Conservation (phyloP, 2,797 vertebrate genomes). For the Aselliscus stoliczkanus region DNA sequence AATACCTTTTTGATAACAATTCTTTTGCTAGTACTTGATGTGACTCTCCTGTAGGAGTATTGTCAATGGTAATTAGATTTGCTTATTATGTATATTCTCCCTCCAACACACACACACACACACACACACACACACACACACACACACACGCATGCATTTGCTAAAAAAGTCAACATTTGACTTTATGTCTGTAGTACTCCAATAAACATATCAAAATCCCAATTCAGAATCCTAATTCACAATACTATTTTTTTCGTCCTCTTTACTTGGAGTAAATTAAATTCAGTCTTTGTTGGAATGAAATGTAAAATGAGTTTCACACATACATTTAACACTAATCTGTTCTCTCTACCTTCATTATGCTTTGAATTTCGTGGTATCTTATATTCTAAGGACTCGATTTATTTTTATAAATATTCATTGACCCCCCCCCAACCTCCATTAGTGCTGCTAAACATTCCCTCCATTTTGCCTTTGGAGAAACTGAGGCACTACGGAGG, state of each 20-base stretch:
- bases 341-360: slow-evolving; percentile 74
- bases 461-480: background rate
- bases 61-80: slow-evolving; percentile 40
- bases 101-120: background rate
- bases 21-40: background rate
- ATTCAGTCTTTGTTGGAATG: slow-evolving; percentile 74
- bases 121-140: background rate
- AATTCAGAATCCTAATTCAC: slow-evolving; percentile 64
- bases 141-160: background rate
- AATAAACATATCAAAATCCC: slow-evolving; percentile 68
- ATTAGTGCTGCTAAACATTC: background rate
- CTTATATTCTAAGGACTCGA: slow-evolving; percentile 57
- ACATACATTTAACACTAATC: slow-evolving; percentile 75
- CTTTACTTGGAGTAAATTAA: slow-evolving; percentile 66
- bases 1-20: slow-evolving; percentile 49
- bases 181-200: slow-evolving; percentile 62
- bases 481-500: slow-evolving; percentile 62
- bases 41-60: background rate
- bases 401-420: slow-evolving; percentile 73
- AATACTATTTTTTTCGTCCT: slow-evolving; percentile 44
- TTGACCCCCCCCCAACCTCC: background rate
- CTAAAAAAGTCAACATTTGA: slow-evolving; percentile 57
- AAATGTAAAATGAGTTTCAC: slow-evolving; percentile 74
- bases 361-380: slow-evolving; percentile 65
- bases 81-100: background rate